A percentile compares a stretch with the other conserved stretches of the same genome.
Conservation (phyloP, 2,797 vertebrate species). For the Syncerus caffer region DNA sequence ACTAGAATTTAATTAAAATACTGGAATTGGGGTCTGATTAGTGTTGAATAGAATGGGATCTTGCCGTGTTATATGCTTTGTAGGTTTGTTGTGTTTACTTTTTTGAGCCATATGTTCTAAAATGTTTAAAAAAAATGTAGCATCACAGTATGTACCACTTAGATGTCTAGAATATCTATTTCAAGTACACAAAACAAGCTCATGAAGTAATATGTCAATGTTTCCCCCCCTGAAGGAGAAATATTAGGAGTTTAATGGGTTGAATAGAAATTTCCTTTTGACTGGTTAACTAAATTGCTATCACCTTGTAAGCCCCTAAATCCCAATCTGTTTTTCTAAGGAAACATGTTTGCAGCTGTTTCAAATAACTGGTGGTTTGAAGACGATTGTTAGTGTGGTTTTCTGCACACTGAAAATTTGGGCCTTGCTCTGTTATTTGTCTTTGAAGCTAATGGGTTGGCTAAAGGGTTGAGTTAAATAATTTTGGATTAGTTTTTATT, state of each 20-base stretch:
- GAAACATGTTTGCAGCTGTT: conserved; percentile 65
- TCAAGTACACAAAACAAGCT: not conserved
- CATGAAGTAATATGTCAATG: not conserved
- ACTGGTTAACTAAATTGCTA: conserved; percentile 57
- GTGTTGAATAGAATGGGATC: not conserved
- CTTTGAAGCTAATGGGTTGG: conserved; percentile 59
- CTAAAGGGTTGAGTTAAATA: conserved; percentile 59
- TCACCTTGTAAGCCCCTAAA: conserved; percentile 54
- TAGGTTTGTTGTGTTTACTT: not conserved
- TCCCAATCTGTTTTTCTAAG: conserved; percentile 46
- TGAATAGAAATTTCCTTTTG: conserved; percentile 51
- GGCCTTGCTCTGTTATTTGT: conserved; percentile 57
- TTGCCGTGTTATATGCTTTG: not conserved
- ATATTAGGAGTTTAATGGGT: conserved; percentile 24
- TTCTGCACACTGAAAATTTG: conserved; percentile 61
- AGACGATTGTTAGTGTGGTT: conserved; percentile 69
- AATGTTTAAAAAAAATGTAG: not conserved
- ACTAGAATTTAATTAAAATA: not conserved
- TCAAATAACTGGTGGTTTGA: conserved; percentile 67
- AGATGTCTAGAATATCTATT: not conserved
- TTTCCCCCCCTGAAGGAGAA: not conserved
- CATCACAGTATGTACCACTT: not conserved
- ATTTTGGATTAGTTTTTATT: conserved; percentile 62
- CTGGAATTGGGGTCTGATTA: not conserved
- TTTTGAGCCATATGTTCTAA: not conserved